Conservation (phyloP, 2,113 vertebrate species). For the Tiliqua scincoides region DNA sequence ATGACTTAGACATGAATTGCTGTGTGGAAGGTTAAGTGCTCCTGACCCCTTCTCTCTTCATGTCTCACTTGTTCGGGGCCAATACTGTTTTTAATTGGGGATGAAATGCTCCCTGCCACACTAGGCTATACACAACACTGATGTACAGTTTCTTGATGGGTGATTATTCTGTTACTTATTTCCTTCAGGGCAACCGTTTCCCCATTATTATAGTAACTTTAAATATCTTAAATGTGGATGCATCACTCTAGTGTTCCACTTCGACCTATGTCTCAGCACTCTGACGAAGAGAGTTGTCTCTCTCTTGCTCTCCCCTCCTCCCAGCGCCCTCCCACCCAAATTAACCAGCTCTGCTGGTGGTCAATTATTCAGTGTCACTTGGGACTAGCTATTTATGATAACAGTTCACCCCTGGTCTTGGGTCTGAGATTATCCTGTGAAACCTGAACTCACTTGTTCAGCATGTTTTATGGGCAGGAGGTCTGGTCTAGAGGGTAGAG, state of each 20-base stretch:
- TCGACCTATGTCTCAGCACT: neutral
- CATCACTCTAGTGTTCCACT: neutral
- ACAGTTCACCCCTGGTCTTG: neutral
- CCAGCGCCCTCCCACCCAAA: neutral
- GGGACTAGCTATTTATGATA: neutral
- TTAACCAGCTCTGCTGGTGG: neutral
- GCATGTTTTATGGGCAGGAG: too few relatives aligned
- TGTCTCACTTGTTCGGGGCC: neutral
- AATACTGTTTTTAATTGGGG: neutral
- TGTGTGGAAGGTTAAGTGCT: neutral
- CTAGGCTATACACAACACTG: fast-evolving
- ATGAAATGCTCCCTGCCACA: neutral
- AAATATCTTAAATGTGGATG: neutral
- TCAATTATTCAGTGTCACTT: neutral
- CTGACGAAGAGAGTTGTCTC: neutral
- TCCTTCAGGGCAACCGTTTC: neutral
- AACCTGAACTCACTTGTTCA: neutral
- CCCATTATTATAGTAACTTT: neutral
- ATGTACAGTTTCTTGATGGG: neutral
- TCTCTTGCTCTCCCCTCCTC: neutral
- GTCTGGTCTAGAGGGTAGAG: too few relatives aligned
- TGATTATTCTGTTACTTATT: neutral
- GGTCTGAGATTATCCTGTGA: neutral
- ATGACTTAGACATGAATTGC: neutral
- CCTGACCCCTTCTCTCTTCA: neutral